Base-by-base conservation (phyloP, 2,888 invertebrate genomes). In the Macaria notata region DNA sequence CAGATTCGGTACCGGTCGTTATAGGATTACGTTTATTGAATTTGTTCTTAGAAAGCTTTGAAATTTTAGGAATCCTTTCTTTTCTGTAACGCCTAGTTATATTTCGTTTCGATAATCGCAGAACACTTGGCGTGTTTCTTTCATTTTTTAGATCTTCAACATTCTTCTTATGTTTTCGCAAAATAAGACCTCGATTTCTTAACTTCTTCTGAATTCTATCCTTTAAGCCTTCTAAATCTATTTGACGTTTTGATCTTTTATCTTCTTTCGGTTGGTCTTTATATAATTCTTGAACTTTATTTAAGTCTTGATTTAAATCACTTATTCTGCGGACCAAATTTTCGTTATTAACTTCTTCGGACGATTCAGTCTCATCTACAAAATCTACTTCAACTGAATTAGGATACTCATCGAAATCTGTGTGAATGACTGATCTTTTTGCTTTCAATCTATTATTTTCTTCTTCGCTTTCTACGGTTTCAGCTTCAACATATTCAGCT, bases 301-400 rank as follows among this genome's bases (percentile, higher is more conserved):
- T 70, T 9, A 86, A 75, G 52, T 83, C 78, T 33, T 70, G 72
- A 46, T 83, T 83, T 36, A 86, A 72, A 33, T 72, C 71, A 9
- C 63, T 63, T 6, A 84, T 65, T 62, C 75, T 73, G 6, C 67
- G 71, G 38, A 66, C 69, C 3, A 86, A 68, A 49, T 69, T 71
- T 50, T 66, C 63, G 38, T 72, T 69, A 9, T 31, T 41, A 9
- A 59, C 42, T 8, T 66, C 59, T 4, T 69, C 69, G 9, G 59
- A 33, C 3, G 62, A 55, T 30, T 58, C 54, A 56, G 70, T 69
- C 7, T 61, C 62, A 52, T 72, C 61, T 29, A 71, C 68, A 31
- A 73, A 64, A 52, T 70, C 68, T 4, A 72, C 52, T 41, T 78
- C 70, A 7, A 64, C 60, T 46, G 50, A 41, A 4, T 68, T 61